A percentile compares a stretch with the other conserved stretches of the same genome.
Conservation (phyloP, 2,888 invertebrate species). For the Torymus auratus region DNA sequence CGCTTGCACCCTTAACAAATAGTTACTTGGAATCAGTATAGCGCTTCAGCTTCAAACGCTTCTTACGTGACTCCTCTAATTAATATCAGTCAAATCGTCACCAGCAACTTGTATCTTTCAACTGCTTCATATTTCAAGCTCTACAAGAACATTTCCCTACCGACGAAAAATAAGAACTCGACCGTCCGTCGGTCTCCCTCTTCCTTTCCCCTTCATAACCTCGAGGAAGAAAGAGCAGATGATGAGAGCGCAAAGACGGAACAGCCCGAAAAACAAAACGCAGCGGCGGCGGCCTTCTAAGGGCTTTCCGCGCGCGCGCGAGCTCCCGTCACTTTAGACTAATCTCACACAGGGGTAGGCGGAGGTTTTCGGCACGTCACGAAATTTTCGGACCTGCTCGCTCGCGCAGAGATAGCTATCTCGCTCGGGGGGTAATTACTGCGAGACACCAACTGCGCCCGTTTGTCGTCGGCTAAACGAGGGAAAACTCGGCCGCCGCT, state of each 20-base stretch:
- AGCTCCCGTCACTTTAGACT: slow-evolving; percentile 43
- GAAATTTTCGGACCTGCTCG: slow-evolving; percentile 28
- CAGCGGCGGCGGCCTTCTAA: neutral
- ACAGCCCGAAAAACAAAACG: slow-evolving; percentile 6
- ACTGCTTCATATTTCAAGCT: slow-evolving; percentile 8
- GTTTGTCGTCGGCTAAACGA: slow-evolving; percentile 47
- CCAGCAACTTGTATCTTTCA: neutral
- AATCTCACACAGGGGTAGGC: slow-evolving; percentile 48
- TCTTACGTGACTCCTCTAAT: neutral
- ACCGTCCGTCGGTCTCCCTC: slow-evolving; percentile 26
- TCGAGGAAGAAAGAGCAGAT: slow-evolving; percentile 26
- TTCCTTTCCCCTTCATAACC: neutral
- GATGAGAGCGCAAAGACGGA: slow-evolving; percentile 41
- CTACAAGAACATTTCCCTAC: neutral
- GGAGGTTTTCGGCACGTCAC: slow-evolving; percentile 59
- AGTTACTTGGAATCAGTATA: too few relatives aligned
- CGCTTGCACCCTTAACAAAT: too few relatives aligned
- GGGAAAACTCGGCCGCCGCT: slow-evolving; percentile 19
- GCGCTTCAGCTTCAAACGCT: too few relatives aligned
- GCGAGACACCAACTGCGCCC: slow-evolving; percentile 54
- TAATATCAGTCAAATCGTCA: neutral
- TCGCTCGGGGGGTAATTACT: slow-evolving; percentile 59
- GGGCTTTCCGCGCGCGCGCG: slow-evolving; percentile 31
- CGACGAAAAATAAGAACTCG: slow-evolving; percentile 25
- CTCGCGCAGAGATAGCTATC: slow-evolving; percentile 58